Evolutionary conservation across 1,140 invertebrate genomes (phyloP), one percentile per base, ranked within the genome.

Genomic region (Plodia interpunctella): DNA sequence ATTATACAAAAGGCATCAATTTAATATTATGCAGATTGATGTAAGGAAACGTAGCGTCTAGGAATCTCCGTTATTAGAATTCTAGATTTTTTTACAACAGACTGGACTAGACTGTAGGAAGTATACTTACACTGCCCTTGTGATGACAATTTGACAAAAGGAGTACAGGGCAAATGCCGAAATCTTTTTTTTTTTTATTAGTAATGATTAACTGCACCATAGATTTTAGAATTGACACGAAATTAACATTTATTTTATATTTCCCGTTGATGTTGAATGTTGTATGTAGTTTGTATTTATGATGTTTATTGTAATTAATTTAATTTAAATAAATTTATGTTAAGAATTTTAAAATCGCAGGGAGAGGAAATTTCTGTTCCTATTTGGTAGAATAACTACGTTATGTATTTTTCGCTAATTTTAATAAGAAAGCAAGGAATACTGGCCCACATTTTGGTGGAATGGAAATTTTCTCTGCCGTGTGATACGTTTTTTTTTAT

Each of bases 381-480:
- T 70, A 10, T 74, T 61, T 62, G 83, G 81, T 87, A 87, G 78
- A 87, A 79, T 85, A 74, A 74, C 66, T 75, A 71, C 65, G 59
- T 61, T 53, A 49, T 73, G 60, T 54, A 54, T 64, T 53, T 70
- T 76, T 54, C 64, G 19, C 64, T 68, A 59, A 69, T 62, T 59
- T 63, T 52, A 18, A 62, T 89, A 76, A 78, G 87, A 87, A 89
- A 89, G 87, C 87, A 89, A 87, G 82, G 56, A 80, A 83, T 85
- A 59, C 17, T 56, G 60, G 51, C 58, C 70, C 76, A 79, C 65
- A 55, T 57, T 66, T 68, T 54, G 58, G 81, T 87, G 88, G 89
- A 90, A 90, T 90, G 87, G 88, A 90, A 90, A 84, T 90, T 90
- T 90, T 90, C 88, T 87, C 83, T 74, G 65, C 67, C 66, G 63